These are phyloP conservation scores for Falcunculus frontatus DNA, from an alignment of 2,113 vertebrate genomes.

Conservation along the genomic window DNA sequence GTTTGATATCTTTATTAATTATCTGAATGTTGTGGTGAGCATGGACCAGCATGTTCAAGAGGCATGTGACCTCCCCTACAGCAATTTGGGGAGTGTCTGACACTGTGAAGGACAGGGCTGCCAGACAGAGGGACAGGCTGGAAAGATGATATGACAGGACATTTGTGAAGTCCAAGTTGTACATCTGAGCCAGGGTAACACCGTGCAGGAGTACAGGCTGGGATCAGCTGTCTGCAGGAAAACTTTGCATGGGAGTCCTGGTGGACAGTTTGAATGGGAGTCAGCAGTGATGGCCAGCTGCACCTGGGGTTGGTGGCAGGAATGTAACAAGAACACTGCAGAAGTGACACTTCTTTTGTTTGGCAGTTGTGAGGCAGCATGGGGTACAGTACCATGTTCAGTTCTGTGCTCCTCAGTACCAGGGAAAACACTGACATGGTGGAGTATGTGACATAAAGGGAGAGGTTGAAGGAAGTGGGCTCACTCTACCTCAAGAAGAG, in stretches of 20 bases:
- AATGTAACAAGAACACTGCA: background rate
- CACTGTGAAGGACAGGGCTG: background rate
- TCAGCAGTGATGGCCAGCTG: background rate
- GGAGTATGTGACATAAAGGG: background rate
- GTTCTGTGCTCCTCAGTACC: background rate
- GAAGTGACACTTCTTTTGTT: background rate
- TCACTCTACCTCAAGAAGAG: background rate
- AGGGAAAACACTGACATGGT: background rate
- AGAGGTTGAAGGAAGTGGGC: background rate
- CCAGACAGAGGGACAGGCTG: background rate
- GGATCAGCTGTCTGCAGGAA: background rate
- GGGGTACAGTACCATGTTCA: too few relatives aligned
- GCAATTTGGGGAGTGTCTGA: background rate
- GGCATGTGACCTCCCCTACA: background rate
- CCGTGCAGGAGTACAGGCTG: background rate
- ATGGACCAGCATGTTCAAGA: background rate
- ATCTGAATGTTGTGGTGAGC: background rate
- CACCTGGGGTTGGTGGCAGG: background rate
- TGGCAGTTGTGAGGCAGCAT: background rate
- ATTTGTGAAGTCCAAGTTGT: background rate
- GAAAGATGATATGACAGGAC: background rate
- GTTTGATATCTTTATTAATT: background rate
- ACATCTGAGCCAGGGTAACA: background rate
- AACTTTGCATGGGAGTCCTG: accelerated
- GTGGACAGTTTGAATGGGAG: background rate